These are phyloP conservation scores for Calonectris borealis DNA, from an alignment of 2,113 vertebrate species.

Conservation along the genomic window DNA sequence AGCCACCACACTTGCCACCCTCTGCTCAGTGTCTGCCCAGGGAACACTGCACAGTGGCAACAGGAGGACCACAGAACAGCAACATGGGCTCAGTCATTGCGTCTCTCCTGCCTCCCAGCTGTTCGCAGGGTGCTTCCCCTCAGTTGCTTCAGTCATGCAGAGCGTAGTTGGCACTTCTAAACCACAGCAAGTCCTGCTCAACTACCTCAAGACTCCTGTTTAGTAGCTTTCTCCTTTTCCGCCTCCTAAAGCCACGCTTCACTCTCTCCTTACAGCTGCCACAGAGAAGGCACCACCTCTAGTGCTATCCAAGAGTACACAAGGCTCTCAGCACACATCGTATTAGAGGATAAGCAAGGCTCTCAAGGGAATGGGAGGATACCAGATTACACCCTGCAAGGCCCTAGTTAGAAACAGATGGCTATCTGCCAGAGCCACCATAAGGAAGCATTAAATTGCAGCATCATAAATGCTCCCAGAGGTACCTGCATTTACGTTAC, in stretches of 20 bases:
- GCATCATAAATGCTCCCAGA: background rate
- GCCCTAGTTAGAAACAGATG: conserved; percentile 18
- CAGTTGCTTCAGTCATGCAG: background rate
- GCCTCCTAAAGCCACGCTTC: background rate
- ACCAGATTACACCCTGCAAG: conserved; percentile 18
- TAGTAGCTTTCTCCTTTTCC: background rate
- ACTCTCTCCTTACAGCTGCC: background rate
- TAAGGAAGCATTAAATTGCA: background rate
- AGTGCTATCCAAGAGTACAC: background rate
- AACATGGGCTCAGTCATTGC: fast-evolving
- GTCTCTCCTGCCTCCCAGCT: background rate
- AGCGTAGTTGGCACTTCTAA: fast-evolving
- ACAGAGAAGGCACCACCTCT: background rate
- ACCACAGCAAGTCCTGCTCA: background rate
- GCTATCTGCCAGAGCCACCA: background rate
- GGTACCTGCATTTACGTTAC: background rate
- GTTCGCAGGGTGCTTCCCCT: background rate
- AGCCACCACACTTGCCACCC: background rate
- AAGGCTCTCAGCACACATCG: background rate
- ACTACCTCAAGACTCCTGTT: background rate
- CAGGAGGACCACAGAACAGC: background rate
- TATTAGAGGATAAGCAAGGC: conserved; percentile 37
- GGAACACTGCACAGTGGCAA: background rate
- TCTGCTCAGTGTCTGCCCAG: background rate
- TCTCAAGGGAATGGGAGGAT: conserved; percentile 22